Base-by-base conservation (phyloP, 2,888 invertebrate species). In the Lepidonotus clava region DNA sequence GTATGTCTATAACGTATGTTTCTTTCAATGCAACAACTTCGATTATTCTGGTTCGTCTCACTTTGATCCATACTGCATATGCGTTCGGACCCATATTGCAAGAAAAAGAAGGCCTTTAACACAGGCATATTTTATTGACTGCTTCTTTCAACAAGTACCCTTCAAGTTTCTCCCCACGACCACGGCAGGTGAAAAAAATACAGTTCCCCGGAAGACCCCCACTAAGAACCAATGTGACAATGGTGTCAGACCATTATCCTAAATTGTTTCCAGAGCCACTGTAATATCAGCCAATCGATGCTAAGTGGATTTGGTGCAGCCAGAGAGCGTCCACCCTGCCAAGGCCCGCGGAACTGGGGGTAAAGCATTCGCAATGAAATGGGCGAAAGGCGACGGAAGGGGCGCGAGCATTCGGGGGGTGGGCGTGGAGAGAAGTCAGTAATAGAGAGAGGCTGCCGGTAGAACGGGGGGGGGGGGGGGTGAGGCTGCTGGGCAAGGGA, bases 211-310 rank as follows among this genome's bases (percentile, higher is more conserved):
- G 24, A 61, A 11, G 28, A 61, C 21, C 61, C 28, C 61, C 14
- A 4, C 28, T 24, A 32, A 24, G 28, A 61, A 61, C 61, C 28
- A 24, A n/a, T 11, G 61, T 61, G 61, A 61, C 61, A 61, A 61
- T 61, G 61, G 24, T 61, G 61, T 28, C 24, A 24, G 28, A 18
- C 61, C 61, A 61, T 61, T 61, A 61, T 28, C 61, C 61, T 28
- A 61, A 61, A 61, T 61, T 61, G 61, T 61, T 61, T 61, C 61
- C 61, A 32, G 61, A 28, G 61, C 61, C 61, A 61, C 61, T 61
- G 61, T 28, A 18, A 61, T 61, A 61, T 61, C 61, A 32, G 28
- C 11, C 61, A 61, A 61, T 61, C 61, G 61, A 61, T 61, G 61
- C 61, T 61, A 61, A 61, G 61, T 61, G 28, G 61, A 61, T 61